Conservation (phyloP, 2,797 vertebrate genomes). For the Philypnodon macrostomus region DNA sequence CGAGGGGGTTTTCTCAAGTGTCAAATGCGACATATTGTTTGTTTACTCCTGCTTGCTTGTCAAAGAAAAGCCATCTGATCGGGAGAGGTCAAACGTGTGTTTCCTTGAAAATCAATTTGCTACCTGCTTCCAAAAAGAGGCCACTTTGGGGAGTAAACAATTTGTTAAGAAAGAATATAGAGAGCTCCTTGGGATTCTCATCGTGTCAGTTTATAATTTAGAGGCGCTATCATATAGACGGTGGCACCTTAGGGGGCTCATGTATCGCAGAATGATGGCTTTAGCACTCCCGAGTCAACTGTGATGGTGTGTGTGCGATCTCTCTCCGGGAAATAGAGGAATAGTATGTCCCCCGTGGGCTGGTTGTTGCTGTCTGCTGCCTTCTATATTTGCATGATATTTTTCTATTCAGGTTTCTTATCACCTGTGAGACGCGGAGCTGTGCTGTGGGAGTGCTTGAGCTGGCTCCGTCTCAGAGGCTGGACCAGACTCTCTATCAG, state of each 20-base stretch:
- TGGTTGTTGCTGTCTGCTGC: constrained; percentile 71
- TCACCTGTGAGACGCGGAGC: constrained; percentile 26
- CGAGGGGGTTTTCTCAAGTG: constrained; percentile 61
- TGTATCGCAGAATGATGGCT: constrained; percentile 70
- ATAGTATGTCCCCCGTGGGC: constrained; percentile 72
- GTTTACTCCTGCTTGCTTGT: constrained; percentile 55
- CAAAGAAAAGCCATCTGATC: constrained; percentile 54
- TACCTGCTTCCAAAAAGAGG: constrained; percentile 21
- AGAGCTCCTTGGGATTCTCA: constrained; percentile 57
- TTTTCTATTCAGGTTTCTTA: constrained; percentile 77
- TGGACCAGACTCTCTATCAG: constrained; percentile 73
- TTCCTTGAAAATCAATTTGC: constrained; percentile 61
- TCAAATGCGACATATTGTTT: constrained; percentile 62
- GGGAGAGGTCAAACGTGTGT: constrained; percentile 56
- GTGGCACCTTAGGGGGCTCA: constrained; percentile 59
- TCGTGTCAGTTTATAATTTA: constrained; percentile 57
- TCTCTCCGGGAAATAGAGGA: constrained; percentile 56
- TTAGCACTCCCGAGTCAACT: too few species aligned
- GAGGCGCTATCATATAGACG: constrained; percentile 61
- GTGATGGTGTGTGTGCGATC: too few species aligned
- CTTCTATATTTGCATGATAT: constrained; percentile 79
- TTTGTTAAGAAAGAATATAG: constrained; percentile 38
- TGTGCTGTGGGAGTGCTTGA: constrained; percentile 73
- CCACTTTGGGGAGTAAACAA: constrained; percentile 36
- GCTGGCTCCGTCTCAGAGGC: constrained; percentile 75